phyloP scores from a whole-genome alignment of 2,888 invertebrate species.

The Acronicta psi region DNA sequence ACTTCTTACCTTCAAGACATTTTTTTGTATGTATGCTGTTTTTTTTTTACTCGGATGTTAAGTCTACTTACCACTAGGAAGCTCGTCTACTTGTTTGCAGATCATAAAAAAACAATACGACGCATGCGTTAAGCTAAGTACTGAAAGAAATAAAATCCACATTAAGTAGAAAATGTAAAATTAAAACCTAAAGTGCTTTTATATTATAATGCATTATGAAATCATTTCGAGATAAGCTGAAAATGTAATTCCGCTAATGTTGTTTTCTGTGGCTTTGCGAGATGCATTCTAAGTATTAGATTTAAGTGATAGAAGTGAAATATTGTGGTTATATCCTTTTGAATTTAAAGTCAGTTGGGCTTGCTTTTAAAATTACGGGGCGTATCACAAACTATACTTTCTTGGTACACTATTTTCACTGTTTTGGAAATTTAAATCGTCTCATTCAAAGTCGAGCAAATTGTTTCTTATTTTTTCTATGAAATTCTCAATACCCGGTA shows the following conservation, averaged over 20 bases:
- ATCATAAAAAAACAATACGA: conserved; percentile 42
- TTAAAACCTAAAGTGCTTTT: conserved; percentile 61
- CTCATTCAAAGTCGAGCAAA: no score
- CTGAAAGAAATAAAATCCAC: conserved; percentile 60
- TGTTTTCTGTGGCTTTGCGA: conserved; percentile 29
- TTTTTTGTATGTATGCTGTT: no score
- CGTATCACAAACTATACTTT: no score
- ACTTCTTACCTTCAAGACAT: no score
- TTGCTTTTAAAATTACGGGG: no score
- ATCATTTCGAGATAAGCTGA: conserved; percentile 55
- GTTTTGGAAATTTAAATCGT: no score
- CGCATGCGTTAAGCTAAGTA: conserved; percentile 28
- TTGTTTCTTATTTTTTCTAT: no score
- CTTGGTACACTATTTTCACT: no score
- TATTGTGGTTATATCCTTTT: conserved; percentile 45
- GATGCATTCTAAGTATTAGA: conserved; percentile 43
- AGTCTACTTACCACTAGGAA: no score
- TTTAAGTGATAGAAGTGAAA: conserved; percentile 35
- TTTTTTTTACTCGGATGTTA: no score
- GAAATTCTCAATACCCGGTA: no score
- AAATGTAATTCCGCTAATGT: conserved; percentile 67
- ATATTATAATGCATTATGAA: conserved; percentile 53
- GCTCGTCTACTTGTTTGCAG: no score
- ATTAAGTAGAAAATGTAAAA: conserved; percentile 58
- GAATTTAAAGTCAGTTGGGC: conserved; percentile 7